phyloP scores from a whole-genome alignment of 2,113 vertebrate species.

The Silurus asotus region DNA sequence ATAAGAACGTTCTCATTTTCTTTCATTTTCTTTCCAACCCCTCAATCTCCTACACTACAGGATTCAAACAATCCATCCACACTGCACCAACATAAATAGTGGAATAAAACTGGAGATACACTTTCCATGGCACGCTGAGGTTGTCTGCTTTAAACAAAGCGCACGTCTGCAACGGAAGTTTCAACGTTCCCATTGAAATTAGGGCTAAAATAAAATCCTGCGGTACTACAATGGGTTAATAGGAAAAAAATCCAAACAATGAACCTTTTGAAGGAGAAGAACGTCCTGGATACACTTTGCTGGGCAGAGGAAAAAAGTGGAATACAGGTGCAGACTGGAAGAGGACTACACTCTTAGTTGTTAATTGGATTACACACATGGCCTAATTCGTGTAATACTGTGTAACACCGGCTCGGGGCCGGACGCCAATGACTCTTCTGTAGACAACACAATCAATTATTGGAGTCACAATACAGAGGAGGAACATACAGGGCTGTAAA shows the following conservation, averaged over 20 bases:
- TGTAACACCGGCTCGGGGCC: not conserved
- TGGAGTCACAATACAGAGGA: not conserved
- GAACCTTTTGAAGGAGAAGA: not conserved
- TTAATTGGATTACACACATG: constrained; percentile 47
- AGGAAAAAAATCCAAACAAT: not conserved
- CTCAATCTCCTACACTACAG: not conserved
- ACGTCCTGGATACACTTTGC: not conserved
- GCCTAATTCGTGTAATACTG: constrained; percentile 11
- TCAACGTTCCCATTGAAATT: not conserved
- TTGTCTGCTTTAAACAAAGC: not conserved
- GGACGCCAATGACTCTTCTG: not conserved
- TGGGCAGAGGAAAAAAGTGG: not conserved
- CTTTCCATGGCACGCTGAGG: not conserved
- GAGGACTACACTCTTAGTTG: not conserved
- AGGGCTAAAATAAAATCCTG: not conserved
- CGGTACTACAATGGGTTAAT: not conserved
- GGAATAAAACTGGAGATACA: not conserved
- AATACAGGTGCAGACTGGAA: not conserved
- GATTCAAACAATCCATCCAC: not conserved
- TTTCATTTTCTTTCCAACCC: not conserved
- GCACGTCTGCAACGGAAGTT: no score
- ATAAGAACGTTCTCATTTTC: not conserved
- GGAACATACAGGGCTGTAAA: not conserved
- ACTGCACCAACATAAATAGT: not conserved
- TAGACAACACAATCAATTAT: not conserved